Conservation (phyloP, 2,888 invertebrate genomes). For the Drosophila greeni region DNA sequence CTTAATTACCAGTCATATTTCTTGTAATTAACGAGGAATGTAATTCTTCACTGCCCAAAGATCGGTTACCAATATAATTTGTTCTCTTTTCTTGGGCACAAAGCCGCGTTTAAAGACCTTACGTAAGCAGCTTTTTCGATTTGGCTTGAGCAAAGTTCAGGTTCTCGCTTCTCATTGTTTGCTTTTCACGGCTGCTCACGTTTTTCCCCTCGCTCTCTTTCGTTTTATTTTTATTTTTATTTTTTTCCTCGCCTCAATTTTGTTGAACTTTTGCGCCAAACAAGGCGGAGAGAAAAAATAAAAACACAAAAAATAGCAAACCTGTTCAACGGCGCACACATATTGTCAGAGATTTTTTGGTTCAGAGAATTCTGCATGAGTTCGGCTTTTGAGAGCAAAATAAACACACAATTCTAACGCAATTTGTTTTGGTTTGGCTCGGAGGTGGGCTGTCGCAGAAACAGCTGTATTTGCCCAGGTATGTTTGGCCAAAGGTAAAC, state of each 20-base stretch:
- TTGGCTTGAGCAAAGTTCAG: conserved; percentile 35
- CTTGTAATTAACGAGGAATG: conserved; percentile 9
- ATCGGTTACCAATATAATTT: conserved; percentile 12
- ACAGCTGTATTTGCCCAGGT: conserved; percentile 62
- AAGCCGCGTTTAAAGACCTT: conserved; percentile 20
- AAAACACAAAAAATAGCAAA: conserved; percentile 43
- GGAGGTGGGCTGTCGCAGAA: conserved; percentile 26
- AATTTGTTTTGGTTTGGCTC: conserved; percentile 40
- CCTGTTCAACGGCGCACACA: conserved; percentile 60
- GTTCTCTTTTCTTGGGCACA: conserved; percentile 13
- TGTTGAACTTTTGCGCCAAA: conserved; percentile 63
- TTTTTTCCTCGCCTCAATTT: conserved; percentile 30
- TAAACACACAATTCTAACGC: conserved; percentile 35
- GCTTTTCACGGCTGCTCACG: conserved; percentile 53
- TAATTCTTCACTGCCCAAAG: conserved; percentile 5
- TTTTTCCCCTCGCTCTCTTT: conserved; percentile 47
- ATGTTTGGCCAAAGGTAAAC: conserved; percentile 18
- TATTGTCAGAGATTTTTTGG: conserved; percentile 44
- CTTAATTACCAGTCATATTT: conserved; percentile 8
- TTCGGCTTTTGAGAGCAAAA: conserved; percentile 14
- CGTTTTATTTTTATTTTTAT: conserved; percentile 4
- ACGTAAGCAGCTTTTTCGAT: conserved; percentile 30
- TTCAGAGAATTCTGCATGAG: conserved; percentile 36
- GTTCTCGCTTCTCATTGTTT: conserved; percentile 53
- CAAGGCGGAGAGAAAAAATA: conserved; percentile 22